A percentile compares a stretch with the other conserved stretches of the same genome.
Evolutionary conservation across 2,113 vertebrate species (phyloP).

Genomic region (Tychaedon coryphoeus): DNA sequence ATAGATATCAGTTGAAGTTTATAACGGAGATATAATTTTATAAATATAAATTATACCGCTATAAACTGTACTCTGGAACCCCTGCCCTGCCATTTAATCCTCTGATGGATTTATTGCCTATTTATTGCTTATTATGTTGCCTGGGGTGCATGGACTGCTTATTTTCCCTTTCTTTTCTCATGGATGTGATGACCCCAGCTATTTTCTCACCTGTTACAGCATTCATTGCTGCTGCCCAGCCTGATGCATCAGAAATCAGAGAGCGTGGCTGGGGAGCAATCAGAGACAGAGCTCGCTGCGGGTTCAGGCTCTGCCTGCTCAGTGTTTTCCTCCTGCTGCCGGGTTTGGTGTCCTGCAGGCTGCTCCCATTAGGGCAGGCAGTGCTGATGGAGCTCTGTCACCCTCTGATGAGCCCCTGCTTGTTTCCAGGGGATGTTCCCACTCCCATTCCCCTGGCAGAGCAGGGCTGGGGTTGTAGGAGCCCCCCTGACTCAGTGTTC

Average conservation of each 20-base stretch:
- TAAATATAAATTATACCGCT: background rate
- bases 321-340: fast-evolving
- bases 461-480: background rate
- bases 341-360: background rate
- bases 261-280: background rate
- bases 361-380: background rate
- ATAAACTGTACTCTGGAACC: background rate
- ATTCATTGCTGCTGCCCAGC: background rate
- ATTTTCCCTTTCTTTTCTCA: background rate
- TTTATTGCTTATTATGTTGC: background rate
- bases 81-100: background rate
- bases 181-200: background rate
- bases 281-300: background rate
- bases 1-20: background rate
- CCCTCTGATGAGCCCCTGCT: background rate
- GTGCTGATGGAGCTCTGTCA: background rate
- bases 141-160: fast-evolving
- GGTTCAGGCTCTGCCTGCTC: background rate
- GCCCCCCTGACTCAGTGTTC: background rate
- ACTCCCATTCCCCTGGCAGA: fast-evolving
- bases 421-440: background rate
- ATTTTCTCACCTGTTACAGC: background rate
- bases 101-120: background rate
- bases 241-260: background rate
- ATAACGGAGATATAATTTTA: background rate